Percentiles rank a stretch among this genome's conserved stretches.
Evolutionary conservation across 2,888 invertebrate species (phyloP).

Genomic region (Timema podura): DNA sequence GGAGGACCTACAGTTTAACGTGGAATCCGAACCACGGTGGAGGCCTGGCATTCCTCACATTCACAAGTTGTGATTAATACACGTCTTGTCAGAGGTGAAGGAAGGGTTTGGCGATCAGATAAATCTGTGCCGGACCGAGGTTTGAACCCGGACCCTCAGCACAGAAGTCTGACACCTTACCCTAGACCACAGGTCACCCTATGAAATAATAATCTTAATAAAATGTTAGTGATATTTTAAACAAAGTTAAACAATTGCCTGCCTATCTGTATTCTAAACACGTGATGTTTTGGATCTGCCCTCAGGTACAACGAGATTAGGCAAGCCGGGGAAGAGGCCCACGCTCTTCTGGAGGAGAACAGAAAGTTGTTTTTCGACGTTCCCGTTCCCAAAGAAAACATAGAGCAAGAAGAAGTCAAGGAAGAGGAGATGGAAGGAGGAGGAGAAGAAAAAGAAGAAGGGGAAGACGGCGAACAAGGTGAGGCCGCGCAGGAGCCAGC

Average conservation of each 20-base stretch:
- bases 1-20: no score
- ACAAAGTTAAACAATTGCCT: not conserved
- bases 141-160: no score
- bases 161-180: no score
- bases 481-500: slow-evolving; percentile 42
- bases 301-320: slow-evolving; percentile 49
- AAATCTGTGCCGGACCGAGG: no score
- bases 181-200: no score
- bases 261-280: not conserved
- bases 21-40: no score
- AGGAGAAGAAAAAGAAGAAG: slow-evolving; percentile 26
- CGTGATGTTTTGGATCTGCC: not conserved
- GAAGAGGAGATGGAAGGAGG: slow-evolving; percentile 28
- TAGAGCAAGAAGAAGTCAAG: slow-evolving; percentile 21
- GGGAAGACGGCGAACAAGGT: slow-evolving; percentile 41
- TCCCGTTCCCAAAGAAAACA: slow-evolving; percentile 33
- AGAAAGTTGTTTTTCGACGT: slow-evolving; percentile 67
- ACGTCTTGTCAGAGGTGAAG: no score
- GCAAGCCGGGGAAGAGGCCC: slow-evolving; percentile 54
- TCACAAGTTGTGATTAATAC: no score
- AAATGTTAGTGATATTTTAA: no score
- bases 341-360: slow-evolving; percentile 58
- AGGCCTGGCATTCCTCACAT: no score
- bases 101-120: no score
- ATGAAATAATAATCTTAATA: no score